These are phyloP conservation scores for Aporophyla nigra DNA, from an alignment of 2,888 invertebrate genomes.

Conservation along the genomic window DNA sequence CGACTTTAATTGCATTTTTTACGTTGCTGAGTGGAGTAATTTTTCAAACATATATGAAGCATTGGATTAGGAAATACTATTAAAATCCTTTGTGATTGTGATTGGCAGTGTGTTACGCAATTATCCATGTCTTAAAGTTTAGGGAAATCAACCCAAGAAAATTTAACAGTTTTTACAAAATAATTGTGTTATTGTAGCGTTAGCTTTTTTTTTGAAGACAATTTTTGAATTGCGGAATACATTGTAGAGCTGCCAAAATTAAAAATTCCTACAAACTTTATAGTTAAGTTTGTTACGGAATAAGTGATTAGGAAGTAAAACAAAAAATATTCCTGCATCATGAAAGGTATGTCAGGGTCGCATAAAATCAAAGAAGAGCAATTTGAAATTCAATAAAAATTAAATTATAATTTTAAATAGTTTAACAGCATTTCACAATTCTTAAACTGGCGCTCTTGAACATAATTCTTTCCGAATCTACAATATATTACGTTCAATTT, in stretches of 20 bases:
- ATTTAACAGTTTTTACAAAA: neutral
- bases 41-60: too few species aligned
- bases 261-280: neutral
- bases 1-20: too few species aligned
- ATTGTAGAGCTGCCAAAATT: conserved; percentile 10
- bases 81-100: too few species aligned
- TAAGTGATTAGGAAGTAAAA: conserved; percentile 1
- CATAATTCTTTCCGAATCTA: conserved; percentile 18
- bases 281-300: neutral
- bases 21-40: too few species aligned
- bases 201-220: neutral
- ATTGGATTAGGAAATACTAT: too few species aligned
- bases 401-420: conserved; percentile 9
- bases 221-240: neutral
- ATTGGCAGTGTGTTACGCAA: too few species aligned
- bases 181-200: neutral
- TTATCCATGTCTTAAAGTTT: neutral
- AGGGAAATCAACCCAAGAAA: neutral
- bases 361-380: conserved; percentile 33
- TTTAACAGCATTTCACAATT: too few species aligned
- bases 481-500: conserved; percentile 50
- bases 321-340: neutral
- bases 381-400: conserved; percentile 22
- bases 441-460: conserved; percentile 14
- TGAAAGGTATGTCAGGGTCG: conserved; percentile 28